Base-by-base conservation (phyloP, 2,113 vertebrate genomes). In the Camelus bactrianus region DNA sequence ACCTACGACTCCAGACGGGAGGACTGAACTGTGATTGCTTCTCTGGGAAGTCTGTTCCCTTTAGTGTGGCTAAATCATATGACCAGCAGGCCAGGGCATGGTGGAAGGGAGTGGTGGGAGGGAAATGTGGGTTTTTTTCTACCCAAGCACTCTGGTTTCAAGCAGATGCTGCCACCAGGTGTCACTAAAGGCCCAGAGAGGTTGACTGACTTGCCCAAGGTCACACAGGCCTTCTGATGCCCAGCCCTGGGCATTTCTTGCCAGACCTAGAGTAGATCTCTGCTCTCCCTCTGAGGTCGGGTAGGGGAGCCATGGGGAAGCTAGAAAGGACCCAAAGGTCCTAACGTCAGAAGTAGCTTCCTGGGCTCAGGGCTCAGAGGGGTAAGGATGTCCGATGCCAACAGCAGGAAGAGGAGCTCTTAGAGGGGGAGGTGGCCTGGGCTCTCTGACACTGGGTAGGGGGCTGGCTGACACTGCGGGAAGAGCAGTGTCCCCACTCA, bases 111-210 rank as follows among this genome's bases (percentile, higher is more conserved):
- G 9, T 9, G 3, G 30, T 48, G 14, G 38, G 15, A 30, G 16
- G 58, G 54, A 82, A 70, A 85, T 35, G 11, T 0, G 6, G 11
- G 11, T 4, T n/a, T 64, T 6, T 64, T 32, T 72, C 30, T 81
- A 86, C 7, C 32, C 62, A 79, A 52, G 12, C 32, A 81, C 58
- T 72, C 52, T 85, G 70, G n/a, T 81, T 94, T 77, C 72, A 85
- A 91, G 82, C 67, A 77, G 60, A 77, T 52, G 62, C 70, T 93
- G 38, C 97, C 91, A 96, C 91, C 96, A 97, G 96, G 77, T 96
- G 85, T 96, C 97, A 96, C 81, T 97, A 96, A 91, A 97, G 64
- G 70, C 85, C 93, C 93, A 96, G 89, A 96, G 89, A 95, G 89
- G 96, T 95, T 96, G 89, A 56, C 60, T 42, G 60, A 93, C 82